Conservation (phyloP, 2,888 invertebrate species). For the Drosophila testacea region DNA sequence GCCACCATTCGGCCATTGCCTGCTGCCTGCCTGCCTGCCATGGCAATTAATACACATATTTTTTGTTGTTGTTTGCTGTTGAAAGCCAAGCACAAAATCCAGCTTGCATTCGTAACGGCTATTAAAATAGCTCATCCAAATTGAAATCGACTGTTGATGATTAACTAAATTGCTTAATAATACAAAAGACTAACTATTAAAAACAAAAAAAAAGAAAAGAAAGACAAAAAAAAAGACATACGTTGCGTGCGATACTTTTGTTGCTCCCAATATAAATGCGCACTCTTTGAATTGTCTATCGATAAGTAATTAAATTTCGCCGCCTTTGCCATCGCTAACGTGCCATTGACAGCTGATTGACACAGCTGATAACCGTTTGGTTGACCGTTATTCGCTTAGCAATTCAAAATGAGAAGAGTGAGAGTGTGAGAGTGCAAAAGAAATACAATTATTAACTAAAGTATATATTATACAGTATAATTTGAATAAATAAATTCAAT, state of each 20-base stretch:
- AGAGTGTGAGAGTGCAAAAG: slow-evolving; percentile 8
- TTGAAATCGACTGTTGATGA: slow-evolving; percentile 61
- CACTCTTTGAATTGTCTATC: slow-evolving; percentile 32
- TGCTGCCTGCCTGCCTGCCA: slow-evolving; percentile 15
- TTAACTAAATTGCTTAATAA: slow-evolving; percentile 68
- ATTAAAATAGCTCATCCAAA: slow-evolving; percentile 73
- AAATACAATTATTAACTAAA: background rate
- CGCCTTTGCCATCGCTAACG: slow-evolving; percentile 13
- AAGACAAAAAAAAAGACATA: slow-evolving; percentile 10
- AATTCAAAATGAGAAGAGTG: slow-evolving; percentile 22
- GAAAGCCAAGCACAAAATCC: slow-evolving; percentile 26
- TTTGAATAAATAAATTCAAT: no score
- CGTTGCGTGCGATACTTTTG: slow-evolving; percentile 9
- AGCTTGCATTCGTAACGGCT: slow-evolving; percentile 56
- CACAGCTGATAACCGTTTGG: slow-evolving; percentile 2
- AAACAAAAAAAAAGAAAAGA: no score
- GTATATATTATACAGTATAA: no score
- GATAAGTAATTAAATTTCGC: slow-evolving; percentile 49
- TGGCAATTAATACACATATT: slow-evolving; percentile 66
- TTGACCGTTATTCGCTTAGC: slow-evolving; percentile 16
- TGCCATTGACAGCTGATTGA: slow-evolving; percentile 42
- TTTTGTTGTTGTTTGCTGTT: slow-evolving; percentile 42
- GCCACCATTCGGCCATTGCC: slow-evolving; percentile 5
- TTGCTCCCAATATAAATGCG: background rate
- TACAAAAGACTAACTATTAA: slow-evolving; percentile 3